Evolutionary conservation across 1,140 invertebrate genomes (phyloP), one percentile per base, ranked within the genome.

Genomic region (Musca vetustissima): DNA sequence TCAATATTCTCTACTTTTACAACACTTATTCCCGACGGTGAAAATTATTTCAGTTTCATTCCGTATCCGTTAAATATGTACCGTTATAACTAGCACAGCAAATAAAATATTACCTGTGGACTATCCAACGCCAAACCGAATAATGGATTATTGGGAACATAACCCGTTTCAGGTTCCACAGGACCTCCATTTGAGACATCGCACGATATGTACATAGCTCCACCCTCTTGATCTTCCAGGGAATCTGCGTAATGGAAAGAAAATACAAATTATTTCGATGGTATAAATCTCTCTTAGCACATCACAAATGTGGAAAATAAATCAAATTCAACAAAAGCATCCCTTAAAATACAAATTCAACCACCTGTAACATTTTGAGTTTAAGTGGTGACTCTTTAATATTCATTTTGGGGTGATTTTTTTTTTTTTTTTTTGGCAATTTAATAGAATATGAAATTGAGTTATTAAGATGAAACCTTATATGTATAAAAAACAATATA

Each of bases 191-290:
- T 81, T 79, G 80, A 78, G 74, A 81, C 80, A 78, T 82, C 80
- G 76, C 80, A 82, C 75, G 80, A 82, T 79, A 83, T 83, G 77
- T 82, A 82, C 81, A 83, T 83, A 80, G 81, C 81, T 83, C 81
- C 81, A 82, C 81, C 81, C 78, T 81, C 80, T 80, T 82, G 78
- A 75, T 82, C 77, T 82, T 82, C 80, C 80, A 82, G 77, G 73
- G 80, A 82, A 82, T 82, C 80, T 82, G 74, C 75, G 76, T 70
- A 73, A 32, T 50, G 28, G 14, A 49, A 22, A 22, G 21, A 61
- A 59, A 55, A 55, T 24, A 43, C 36, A 43, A 43, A 43, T 1
- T 0, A 24, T 9, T 24, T 24, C n/a, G n/a, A 24, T 55, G n/a
- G 15, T 53, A 55, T 3, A 55, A 55, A 55, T 43, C 36, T 43